Evolutionary conservation across 35 echinoderm and acorn worm species (phyloP), one percentile per base, ranked within the genome.

Genomic region (Heliocidaris erythrogramma): DNA sequence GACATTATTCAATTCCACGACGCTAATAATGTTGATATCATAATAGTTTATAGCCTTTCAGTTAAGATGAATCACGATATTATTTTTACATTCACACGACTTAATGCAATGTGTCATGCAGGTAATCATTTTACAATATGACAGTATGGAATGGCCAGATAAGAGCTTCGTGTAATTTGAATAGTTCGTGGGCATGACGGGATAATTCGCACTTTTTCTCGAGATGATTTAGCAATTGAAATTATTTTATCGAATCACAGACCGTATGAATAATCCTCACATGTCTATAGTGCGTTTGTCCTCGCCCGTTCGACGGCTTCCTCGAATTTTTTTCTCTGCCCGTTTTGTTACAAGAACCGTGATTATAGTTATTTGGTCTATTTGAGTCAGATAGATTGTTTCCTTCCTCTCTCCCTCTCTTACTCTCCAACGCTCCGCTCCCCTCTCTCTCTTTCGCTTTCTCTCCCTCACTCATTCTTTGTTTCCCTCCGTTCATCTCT

Each of bases 351-450:
- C 12, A 60, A 60, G 59, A 2, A 60, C 60, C 60, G 16, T 69
- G 65, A 18, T 78, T 21, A 42, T 24, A 78, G 65, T 78, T 27
- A 78, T 78, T 78, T 78, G 65, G 65, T 78, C 65, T 21, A 78
- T 78, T 78, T 78, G 65, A 78, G 65, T 78, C 27, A 78, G 65
- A 78, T 78, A 78, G 65, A 78, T 78, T 78, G 17, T 78, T 78
- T 78, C 65, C 65, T 78, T 78, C 65, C 65, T n/a, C 18, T 78
- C 65, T 78, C 65, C 65, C 65, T 7, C 8, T 27, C 8, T 27
- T 7, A n/a, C 65, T 56, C 65, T 78, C 65, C 27, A 21, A 0
- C 65, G n/a, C 65, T 78, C 14, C 24, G 14, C 17, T n/a, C 65
- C 8, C 8, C 5, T 78, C 65, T 56, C 65, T 78, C 65, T 71